phyloP scores from a whole-genome alignment of 2,113 vertebrate species.

The Sporophila hypoxantha region DNA sequence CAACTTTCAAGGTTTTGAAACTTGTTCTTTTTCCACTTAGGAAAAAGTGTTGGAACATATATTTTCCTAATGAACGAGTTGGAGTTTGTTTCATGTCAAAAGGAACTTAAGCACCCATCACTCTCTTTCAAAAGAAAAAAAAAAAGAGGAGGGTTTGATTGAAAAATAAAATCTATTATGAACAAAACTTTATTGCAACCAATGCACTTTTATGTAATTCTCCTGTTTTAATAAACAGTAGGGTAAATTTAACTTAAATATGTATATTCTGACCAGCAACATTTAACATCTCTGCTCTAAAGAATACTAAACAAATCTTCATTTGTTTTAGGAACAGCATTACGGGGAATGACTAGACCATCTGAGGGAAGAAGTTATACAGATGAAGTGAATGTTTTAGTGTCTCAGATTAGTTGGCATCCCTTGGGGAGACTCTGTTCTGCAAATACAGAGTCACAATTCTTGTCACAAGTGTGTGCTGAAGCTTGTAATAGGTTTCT shows the following conservation, averaged over 20 bases:
- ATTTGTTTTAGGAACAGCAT: neutral
- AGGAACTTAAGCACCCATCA: neutral
- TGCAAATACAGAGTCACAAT: conserved; percentile 59
- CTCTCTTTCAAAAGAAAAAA: neutral
- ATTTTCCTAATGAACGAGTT: neutral
- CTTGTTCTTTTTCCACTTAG: neutral
- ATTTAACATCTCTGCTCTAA: neutral
- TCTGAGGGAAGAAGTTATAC: neutral
- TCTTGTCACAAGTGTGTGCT: conserved; percentile 67
- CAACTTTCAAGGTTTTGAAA: neutral
- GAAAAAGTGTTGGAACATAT: neutral
- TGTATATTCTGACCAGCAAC: neutral
- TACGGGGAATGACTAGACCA: neutral
- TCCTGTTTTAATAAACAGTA: neutral
- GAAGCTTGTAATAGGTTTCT: conserved; percentile 76
- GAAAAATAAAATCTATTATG: neutral
- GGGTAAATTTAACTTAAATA: neutral
- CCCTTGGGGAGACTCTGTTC: conserved; percentile 22
- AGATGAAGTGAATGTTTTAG: conserved; percentile 42
- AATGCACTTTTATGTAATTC: neutral
- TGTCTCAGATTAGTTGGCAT: conserved; percentile 11
- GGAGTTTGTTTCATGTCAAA: neutral
- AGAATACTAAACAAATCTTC: neutral
- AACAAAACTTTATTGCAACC: neutral
- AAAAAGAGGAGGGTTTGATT: neutral